Base-by-base conservation (phyloP, 2,888 invertebrate genomes). In the Eustalomyia histrio region DNA sequence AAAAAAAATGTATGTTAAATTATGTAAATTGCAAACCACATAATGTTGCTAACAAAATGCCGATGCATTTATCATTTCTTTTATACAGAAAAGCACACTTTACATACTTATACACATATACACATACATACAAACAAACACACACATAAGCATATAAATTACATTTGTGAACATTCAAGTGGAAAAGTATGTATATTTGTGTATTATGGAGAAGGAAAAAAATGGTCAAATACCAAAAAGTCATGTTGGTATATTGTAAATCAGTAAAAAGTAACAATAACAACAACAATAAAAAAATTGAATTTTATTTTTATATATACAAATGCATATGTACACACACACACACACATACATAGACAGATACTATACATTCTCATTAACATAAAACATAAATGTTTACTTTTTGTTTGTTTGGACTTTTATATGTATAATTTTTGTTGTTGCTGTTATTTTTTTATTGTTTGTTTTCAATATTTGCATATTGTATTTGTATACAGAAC, bases 381-480 rank as follows among this genome's bases (percentile, higher is more conserved):
- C 88, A 88, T 88, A 88, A 88, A 88, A 87, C 88, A 88, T 86
- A 88, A 88, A 88, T 88, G 86, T 87, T 86, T 87, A 86, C 87
- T 86, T 87, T 87, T 86, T 86, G 84, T 80, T 80, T 83, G 65
- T 69, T 76, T 75, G 63, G 65, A 67, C 64, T 57, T 83, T 80
- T 84, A 82, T 83, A 83, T 83, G 79, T 85, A 29, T 67, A 57
- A 39, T 55, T 61, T 64, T 58, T 47, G 29, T 29, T 29, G 29
- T 65, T 58, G 50, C 43, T 71, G 18, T 75, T 68, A 43, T 53
- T 63, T 71, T 68, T 57, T 78, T 79, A 47, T 82, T 78, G 79
- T 82, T 80, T 75, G 68, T 33, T 76, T 76, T 81, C 57, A 8
- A 74, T 74, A 81, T 81, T 80, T 64, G 75, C 79, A 79, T 82